phyloP scores from a whole-genome alignment of 2,113 vertebrate species.

The Antennarius striatus region DNA sequence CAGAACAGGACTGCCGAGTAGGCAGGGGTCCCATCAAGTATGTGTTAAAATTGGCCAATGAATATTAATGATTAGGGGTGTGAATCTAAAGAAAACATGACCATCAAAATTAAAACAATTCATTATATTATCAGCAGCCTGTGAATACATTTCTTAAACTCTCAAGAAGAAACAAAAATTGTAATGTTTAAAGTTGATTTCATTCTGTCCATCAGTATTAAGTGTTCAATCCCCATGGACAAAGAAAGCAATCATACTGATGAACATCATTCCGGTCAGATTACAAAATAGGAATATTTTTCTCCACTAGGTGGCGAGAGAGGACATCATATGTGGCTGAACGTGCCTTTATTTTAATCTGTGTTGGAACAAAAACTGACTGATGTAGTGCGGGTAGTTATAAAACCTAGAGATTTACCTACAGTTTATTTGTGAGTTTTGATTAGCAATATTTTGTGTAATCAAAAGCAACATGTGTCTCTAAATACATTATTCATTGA shows the following conservation, averaged over 20 bases:
- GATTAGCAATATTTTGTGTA: no score
- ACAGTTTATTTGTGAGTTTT: no score
- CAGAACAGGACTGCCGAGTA: slow-evolving; percentile 45
- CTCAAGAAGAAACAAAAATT: neutral
- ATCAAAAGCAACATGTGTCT: no score
- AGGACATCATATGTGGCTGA: slow-evolving; percentile 66
- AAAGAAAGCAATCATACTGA: neutral
- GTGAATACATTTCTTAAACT: neutral
- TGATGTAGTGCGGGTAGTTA: no score
- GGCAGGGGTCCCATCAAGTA: slow-evolving; percentile 27
- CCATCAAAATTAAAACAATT: slow-evolving; percentile 4
- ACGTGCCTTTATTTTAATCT: neutral
- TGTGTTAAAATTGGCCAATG: slow-evolving; percentile 30
- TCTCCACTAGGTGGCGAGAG: slow-evolving; percentile 76
- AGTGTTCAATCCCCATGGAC: neutral
- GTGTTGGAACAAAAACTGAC: slow-evolving; percentile 3
- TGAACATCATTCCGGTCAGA: neutral
- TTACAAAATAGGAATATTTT: neutral
- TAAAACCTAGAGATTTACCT: no score
- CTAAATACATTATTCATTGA: no score
- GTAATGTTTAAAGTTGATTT: neutral
- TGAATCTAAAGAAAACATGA: slow-evolving; percentile 10
- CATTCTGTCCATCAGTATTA: neutral
- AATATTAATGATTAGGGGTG: slow-evolving; percentile 38
- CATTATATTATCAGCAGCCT: neutral